These are phyloP conservation scores for Trypoxylus dichotomus DNA, from an alignment of 1,140 invertebrate genomes.

Conservation along the genomic window DNA sequence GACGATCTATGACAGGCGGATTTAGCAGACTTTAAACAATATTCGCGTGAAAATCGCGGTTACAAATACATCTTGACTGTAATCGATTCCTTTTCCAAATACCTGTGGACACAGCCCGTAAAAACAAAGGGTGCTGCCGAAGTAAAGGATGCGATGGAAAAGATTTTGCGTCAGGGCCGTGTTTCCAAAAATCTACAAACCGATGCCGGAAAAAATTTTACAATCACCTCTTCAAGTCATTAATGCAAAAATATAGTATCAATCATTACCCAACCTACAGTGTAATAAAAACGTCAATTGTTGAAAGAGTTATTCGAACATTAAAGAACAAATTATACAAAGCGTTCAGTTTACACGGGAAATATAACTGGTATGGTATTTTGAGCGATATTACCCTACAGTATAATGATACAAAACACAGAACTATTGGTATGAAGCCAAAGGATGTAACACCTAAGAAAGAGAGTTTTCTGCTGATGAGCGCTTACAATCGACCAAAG, in stretches of 20 bases:
- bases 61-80: conserved; percentile 55
- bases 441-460: conserved; percentile 46
- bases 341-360: conserved; percentile 53
- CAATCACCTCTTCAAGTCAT: conserved; percentile 46
- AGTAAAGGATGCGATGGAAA: conserved; percentile 44
- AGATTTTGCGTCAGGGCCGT: conserved; percentile 43
- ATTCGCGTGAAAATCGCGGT: conserved; percentile 50
- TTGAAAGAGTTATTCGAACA: conserved; percentile 56
- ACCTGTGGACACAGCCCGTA: conserved; percentile 53
- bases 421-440: conserved; percentile 53
- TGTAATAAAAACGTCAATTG: conserved; percentile 54
- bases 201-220: conserved; percentile 55
- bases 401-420: conserved; percentile 55
- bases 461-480: conserved; percentile 30
- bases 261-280: conserved; percentile 55
- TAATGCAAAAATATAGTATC: conserved; percentile 50
- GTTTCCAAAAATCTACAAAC: conserved; percentile 54
- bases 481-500: conserved; percentile 36
- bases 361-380: conserved; percentile 52
- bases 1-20: conserved; percentile 54
- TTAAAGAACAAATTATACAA: conserved; percentile 55
- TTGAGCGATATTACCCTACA: conserved; percentile 48
- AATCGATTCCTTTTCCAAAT: conserved; percentile 57
- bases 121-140: conserved; percentile 54
- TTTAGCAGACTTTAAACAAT: conserved; percentile 51